These are phyloP conservation scores for Zaprionus lineosus DNA, from an alignment of 2,888 invertebrate species.

Conservation along the genomic window DNA sequence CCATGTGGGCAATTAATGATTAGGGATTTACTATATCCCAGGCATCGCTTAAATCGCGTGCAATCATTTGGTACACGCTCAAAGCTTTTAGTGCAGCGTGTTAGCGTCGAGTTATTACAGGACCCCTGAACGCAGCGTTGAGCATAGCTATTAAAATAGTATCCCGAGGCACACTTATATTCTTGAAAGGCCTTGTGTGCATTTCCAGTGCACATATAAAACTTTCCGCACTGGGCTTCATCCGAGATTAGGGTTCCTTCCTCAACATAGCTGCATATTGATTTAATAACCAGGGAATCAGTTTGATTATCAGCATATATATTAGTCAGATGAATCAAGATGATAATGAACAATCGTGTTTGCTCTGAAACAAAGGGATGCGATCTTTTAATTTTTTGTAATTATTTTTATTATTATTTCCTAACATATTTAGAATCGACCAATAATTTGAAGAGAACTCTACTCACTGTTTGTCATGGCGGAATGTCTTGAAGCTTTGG, in stretches of 20 bases:
- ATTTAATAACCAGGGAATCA: not conserved
- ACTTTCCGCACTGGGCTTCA: slow-evolving; percentile 52
- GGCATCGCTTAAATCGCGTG: slow-evolving; percentile 41
- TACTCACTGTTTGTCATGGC: slow-evolving; percentile 28
- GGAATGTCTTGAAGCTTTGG: not conserved
- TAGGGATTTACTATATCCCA: slow-evolving; percentile 33
- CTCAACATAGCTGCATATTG: slow-evolving; percentile 12
- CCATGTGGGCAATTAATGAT: slow-evolving; percentile 42
- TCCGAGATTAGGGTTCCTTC: slow-evolving; percentile 46
- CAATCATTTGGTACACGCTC: slow-evolving; percentile 37
- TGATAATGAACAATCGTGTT: not conserved
- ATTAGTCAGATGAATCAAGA: not conserved
- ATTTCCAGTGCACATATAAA: slow-evolving; percentile 56
- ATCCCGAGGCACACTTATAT: slow-evolving; percentile 48
- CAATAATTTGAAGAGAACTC: too few species aligned
- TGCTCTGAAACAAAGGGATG: not conserved
- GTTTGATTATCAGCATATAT: not conserved
- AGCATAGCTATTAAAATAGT: slow-evolving; percentile 39
- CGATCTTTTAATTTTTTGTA: too few species aligned
- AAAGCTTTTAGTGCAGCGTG: slow-evolving; percentile 2
- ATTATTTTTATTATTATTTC: too few species aligned
- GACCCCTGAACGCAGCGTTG: slow-evolving; percentile 41
- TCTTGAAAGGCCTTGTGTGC: slow-evolving; percentile 29
- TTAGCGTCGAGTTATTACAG: slow-evolving; percentile 13
- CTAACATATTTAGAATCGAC: too few species aligned